These are phyloP conservation scores for Hyles lineata DNA, from an alignment of 2,888 invertebrate genomes.

Conservation along the genomic window DNA sequence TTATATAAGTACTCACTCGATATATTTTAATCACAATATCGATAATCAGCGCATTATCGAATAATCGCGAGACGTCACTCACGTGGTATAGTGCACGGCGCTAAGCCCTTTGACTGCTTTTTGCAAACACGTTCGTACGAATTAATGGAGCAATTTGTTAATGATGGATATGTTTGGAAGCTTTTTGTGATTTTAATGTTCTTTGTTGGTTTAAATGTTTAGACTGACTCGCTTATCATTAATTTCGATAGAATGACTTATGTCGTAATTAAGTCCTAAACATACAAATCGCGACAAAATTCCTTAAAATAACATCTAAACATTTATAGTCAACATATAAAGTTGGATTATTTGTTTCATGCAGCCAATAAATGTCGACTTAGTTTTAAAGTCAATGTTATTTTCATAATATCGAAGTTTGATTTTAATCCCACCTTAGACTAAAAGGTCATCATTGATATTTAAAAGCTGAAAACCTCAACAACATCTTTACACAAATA, in stretches of 20 bases:
- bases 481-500: neutral
- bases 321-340: neutral
- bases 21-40: conserved; percentile 19
- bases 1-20: conserved; percentile 25
- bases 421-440: neutral
- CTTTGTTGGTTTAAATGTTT: conserved; percentile 3
- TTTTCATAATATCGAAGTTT: neutral
- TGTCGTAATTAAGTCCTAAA: neutral
- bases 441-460: neutral
- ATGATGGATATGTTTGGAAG: conserved; percentile 6
- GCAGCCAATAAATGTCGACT: no score
- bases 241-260: neutral
- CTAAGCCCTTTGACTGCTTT: neutral
- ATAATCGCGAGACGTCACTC: conserved; percentile 1
- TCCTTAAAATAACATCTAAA: neutral
- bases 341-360: neutral
- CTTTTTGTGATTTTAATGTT: neutral
- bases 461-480: neutral
- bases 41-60: neutral
- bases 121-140: neutral
- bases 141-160: neutral
- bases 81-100: neutral
- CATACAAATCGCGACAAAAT: neutral
- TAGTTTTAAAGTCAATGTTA: neutral
- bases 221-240: neutral